A percentile compares a stretch with the other conserved stretches of the same genome.
phyloP scores from a whole-genome alignment of 2,113 vertebrate genomes.

The Hippocampus mohnikei region DNA sequence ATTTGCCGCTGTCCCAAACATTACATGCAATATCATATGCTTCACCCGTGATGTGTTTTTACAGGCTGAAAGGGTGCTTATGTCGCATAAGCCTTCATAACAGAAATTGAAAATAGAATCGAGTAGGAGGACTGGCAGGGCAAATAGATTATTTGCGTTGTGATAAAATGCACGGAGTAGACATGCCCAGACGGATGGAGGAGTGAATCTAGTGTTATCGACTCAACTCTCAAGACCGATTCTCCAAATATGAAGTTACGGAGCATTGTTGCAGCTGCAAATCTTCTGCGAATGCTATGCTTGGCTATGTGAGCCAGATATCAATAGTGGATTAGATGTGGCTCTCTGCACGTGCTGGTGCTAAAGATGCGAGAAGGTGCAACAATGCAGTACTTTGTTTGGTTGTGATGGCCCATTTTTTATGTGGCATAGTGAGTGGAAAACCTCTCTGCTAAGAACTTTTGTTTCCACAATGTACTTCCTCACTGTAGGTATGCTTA shows the following conservation, averaged over 20 bases:
- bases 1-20: background rate
- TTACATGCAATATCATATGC: slow-evolving; percentile 24
- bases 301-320: slow-evolving; percentile 21
- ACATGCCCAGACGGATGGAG: background rate
- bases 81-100: background rate
- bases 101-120: background rate
- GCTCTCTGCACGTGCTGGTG: slow-evolving; percentile 18
- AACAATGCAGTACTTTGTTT: slow-evolving; percentile 31
- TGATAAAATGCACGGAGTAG: background rate
- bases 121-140: background rate
- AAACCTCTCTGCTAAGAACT: slow-evolving; percentile 13
- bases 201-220: slow-evolving; percentile 18
- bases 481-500: background rate
- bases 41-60: slow-evolving; percentile 6
- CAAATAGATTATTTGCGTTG: background rate
- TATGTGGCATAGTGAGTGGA: slow-evolving; percentile 14
- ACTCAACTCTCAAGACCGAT: slow-evolving; percentile 13
- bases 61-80: background rate
- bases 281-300: slow-evolving; percentile 15
- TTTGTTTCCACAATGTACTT: slow-evolving; percentile 6
- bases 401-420: slow-evolving; percentile 27
- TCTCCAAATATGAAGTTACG: slow-evolving; percentile 7
- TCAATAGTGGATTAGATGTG: slow-evolving; percentile 30
- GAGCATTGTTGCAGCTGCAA: slow-evolving; percentile 11
- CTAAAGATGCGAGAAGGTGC: slow-evolving; percentile 34